Base-by-base conservation (phyloP, 2,113 vertebrate genomes). In the Condylura cristata region DNA sequence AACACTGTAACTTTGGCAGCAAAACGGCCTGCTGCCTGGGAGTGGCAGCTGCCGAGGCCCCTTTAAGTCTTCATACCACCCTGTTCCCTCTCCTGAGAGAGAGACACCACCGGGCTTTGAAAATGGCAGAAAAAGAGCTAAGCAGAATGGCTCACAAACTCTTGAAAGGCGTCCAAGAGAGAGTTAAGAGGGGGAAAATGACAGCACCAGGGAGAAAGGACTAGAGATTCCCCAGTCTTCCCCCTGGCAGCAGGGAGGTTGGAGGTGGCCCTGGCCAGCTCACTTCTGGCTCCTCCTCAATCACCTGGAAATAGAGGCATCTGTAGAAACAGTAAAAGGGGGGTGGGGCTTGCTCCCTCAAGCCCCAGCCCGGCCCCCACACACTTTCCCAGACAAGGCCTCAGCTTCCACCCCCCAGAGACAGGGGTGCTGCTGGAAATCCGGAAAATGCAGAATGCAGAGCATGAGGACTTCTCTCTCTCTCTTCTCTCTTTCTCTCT, bases 111-210 rank as follows among this genome's bases (percentile, higher is more conserved):
- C 53, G 70, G 26, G 39, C 58, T 75, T 88, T 60, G 91, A 70
- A 93, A 92, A 89, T 34, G 79, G 89, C 70, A 93, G 51, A 71
- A 34, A 92, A 85, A 34, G 76, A 51, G 84, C 79, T 30, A 34
- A 92, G 86, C 48, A 60, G 79, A 92, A 66, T 3, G 82, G 76
- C 75, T 83, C 91, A 72, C 83, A 89, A 87, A 93, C 91, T 93
- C 83, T 89, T 95, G 97, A 95, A 91, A 87, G 75, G 63, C 60
- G 56, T 84, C 95, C 95, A 88, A 78, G 74, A 83, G 87, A 84
- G 58, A 87, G 86, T 75, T 70, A 96, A 95, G 76, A 48, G 70
- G 65, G 26, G 6, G n/a, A 26, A 56, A 76, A 68, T 65, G 90
- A 86, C 71, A 60, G 22, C n/a, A 8, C 20, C 9, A 48, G 60